Evolutionary conservation across 2,113 vertebrate species (phyloP).

Genomic region (Indicator maculatus): DNA sequence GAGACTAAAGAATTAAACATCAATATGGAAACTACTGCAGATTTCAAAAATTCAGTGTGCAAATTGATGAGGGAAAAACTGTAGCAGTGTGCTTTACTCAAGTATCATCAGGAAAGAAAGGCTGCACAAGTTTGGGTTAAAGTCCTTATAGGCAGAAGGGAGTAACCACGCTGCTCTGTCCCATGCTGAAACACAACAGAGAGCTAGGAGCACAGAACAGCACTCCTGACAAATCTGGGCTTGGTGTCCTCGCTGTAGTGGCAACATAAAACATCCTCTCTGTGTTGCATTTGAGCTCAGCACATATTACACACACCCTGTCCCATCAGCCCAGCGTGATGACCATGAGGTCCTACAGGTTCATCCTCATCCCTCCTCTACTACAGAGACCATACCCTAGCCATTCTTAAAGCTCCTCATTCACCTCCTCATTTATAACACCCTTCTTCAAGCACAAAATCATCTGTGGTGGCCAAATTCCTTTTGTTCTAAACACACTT

Average conservation of each 20-base stretch:
- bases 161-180: too few relatives aligned
- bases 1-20: not conserved
- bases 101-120: too few relatives aligned
- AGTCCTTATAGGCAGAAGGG: not conserved
- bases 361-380: not conserved
- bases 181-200: accelerated
- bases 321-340: accelerated
- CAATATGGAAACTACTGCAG: not conserved
- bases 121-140: not conserved
- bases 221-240: not conserved
- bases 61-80: not conserved
- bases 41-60: not conserved
- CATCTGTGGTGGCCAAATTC: not conserved
- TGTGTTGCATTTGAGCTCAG: accelerated
- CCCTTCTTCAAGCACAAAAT: not conserved
- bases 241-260: not conserved
- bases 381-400: not conserved
- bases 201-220: not conserved
- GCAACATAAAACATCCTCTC: accelerated
- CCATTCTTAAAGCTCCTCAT: not conserved
- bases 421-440: not conserved
- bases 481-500: not conserved
- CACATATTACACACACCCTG: accelerated
- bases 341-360: not conserved
- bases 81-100: not conserved